Evolutionary conservation across 2,113 vertebrate genomes (phyloP), one percentile per base, ranked within the genome.

Genomic region (Engystomops pustulosus): DNA sequence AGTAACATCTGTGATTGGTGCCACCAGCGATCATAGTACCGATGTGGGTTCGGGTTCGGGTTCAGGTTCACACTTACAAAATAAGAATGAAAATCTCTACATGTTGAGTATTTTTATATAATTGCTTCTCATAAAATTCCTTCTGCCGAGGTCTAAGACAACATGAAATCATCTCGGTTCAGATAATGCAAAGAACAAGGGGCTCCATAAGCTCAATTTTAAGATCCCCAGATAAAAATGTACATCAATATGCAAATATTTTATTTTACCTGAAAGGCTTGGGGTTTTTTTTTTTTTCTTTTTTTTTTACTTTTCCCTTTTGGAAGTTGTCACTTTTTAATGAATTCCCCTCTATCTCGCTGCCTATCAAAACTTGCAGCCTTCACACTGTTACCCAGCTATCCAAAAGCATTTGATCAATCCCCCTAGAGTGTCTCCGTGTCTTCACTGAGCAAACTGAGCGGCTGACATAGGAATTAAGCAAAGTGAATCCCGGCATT

Each of bases 351-450:
- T 74, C 27, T 74, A 45, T 72, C 45, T 74, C 32, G 41, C 44
- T 30, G 41, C 70, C 70, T 47, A 25, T 74, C 41, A 47, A 47
- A 74, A 74, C 41, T 47, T 49, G 70, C 70, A 27, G 70, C 23
- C 70, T 74, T 25, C 41, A 74, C 41, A 74, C 68, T 76, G 45
- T 76, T 76, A 76, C 75, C n/a, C 51, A 58, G 75, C 75, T 60
- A 36, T 60, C 45, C 27, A 12, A 18, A 80, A 80, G 41, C 60
- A 49, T 80, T 67, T 80, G 78, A 67, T 81, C 79, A 32, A 81
- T 81, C 32, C 67, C 60, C 79, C 60, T 32, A 49, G 65, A 80
- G 77, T 80, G 36, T 34, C 69, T 70, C 53, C 55, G 45, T 53
- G 65, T 71, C 65, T 41, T 49, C 79, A 32, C 79, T 25, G 32